Evolutionary conservation across 2,113 vertebrate genomes (phyloP).

Genomic region (Cyprinodon brontotheroides): DNA sequence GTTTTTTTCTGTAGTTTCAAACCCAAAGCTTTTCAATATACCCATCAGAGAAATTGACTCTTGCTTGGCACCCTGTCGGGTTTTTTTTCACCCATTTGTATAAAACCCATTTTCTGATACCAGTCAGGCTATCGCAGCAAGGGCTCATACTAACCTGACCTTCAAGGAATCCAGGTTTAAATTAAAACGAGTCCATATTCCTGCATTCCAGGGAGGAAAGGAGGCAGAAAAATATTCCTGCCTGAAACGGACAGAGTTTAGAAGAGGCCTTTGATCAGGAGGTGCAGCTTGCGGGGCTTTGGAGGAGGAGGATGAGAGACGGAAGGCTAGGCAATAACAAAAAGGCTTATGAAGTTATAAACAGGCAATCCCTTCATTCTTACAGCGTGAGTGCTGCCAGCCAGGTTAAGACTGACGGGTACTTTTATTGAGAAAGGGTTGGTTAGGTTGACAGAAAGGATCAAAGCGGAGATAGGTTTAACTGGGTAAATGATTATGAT

Average conservation of each 20-base stretch:
- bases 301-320: constrained; percentile 27
- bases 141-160: constrained; percentile 14
- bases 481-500: constrained; percentile 15
- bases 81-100: constrained; percentile 26
- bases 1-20: constrained; percentile 18
- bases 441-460: constrained; percentile 1
- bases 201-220: constrained; percentile 33
- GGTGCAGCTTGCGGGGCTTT: constrained; percentile 56
- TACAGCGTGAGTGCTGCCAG: constrained; percentile 8
- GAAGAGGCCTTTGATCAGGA: constrained; percentile 74
- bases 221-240: constrained; percentile 40
- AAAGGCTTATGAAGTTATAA: constrained; percentile 50
- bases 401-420: constrained; percentile 11
- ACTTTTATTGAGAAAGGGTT: constrained; percentile 10
- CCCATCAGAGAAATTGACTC: background rate
- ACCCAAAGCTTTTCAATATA: constrained; percentile 25
- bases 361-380: constrained; percentile 27
- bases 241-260: constrained; percentile 57
- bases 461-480: constrained; percentile 5
- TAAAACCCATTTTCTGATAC: constrained; percentile 55
- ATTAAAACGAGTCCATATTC: constrained; percentile 48
- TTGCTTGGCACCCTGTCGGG: constrained; percentile 1
- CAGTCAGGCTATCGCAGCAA: background rate
- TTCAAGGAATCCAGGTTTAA: constrained; percentile 45
- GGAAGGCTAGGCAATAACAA: constrained; percentile 31